phyloP scores from a whole-genome alignment of 1,140 invertebrate species.

The Pseudomyrmex pallidus region DNA sequence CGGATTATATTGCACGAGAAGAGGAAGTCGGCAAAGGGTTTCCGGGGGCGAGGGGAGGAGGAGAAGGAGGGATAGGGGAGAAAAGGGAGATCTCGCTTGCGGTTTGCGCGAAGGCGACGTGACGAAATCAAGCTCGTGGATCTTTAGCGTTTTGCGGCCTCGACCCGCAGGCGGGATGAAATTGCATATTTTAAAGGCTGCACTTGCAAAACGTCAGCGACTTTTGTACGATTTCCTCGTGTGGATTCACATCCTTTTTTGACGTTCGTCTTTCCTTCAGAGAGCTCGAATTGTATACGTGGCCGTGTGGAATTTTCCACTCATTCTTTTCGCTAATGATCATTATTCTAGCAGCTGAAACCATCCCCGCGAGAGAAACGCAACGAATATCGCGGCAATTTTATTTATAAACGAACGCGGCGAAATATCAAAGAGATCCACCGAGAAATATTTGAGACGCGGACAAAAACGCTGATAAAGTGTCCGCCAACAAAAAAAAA shows the following conservation, averaged over 20 bases:
- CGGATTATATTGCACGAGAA: constrained; percentile 30
- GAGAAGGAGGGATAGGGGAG: constrained; percentile 9
- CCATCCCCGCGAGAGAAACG: constrained; percentile 23
- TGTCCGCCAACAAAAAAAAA: not conserved
- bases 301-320: not conserved
- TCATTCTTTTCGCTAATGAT: constrained; percentile 50
- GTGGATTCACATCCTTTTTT: constrained; percentile 4
- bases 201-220: constrained; percentile 34
- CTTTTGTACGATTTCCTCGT: constrained; percentile 40
- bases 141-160: constrained; percentile 23
- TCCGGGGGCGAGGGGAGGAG: constrained; percentile 12
- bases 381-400: constrained; percentile 38
- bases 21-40: constrained; percentile 17
- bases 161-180: constrained; percentile 32
- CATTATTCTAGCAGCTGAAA: constrained; percentile 16
- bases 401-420: constrained; percentile 16
- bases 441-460: constrained; percentile 15
- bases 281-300: constrained; percentile 33
- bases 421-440: not conserved
- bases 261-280: not conserved
- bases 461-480: not conserved
- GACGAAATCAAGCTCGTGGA: constrained; percentile 31
- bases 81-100: constrained; percentile 27
- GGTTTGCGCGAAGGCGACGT: constrained; percentile 29
- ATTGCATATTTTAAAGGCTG: constrained; percentile 51